Evolutionary conservation across 2,113 vertebrate species (phyloP).

Genomic region (Tringa solitaria): DNA sequence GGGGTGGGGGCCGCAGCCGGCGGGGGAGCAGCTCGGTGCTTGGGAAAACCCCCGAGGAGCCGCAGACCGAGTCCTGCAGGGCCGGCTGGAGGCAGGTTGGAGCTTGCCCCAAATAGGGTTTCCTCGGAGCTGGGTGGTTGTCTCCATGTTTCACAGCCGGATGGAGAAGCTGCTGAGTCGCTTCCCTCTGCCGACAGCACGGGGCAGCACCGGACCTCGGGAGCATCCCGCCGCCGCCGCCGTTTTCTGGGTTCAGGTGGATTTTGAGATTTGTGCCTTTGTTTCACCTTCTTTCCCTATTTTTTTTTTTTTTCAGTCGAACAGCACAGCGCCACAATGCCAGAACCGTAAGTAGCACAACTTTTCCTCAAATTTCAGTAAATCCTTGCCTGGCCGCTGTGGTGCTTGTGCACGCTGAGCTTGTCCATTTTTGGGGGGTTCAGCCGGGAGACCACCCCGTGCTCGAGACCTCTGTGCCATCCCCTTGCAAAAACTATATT

Average conservation of each 20-base stretch:
- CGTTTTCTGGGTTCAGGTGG: rapidly evolving
- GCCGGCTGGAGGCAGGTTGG: background rate
- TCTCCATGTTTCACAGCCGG: rapidly evolving
- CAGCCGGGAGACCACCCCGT: background rate
- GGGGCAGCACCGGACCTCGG: constrained; percentile 23
- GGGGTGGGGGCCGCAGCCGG: background rate
- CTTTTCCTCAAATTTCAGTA: background rate
- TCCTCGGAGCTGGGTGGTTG: rapidly evolving
- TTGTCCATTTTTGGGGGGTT: rapidly evolving
- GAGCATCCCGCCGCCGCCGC: rapidly evolving
- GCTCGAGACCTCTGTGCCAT: background rate
- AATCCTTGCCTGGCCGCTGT: rapidly evolving
- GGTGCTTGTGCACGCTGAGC: rapidly evolving
- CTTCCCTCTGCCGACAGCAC: background rate
- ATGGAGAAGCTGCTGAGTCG: background rate
- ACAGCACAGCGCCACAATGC: constrained; percentile 24
- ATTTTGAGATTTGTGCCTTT: rapidly evolving
- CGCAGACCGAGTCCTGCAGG: background rate
- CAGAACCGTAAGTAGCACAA: constrained; percentile 72
- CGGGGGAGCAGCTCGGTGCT: background rate
- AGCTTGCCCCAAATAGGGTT: background rate
- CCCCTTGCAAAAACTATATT: background rate
- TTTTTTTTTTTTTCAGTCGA: background rate
- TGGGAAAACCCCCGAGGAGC: background rate
- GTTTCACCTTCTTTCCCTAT: background rate